Percentiles rank a stretch among this genome's conserved stretches.
Evolutionary conservation across 2,113 vertebrate species (phyloP).

Genomic region (Mustelus asterias): DNA sequence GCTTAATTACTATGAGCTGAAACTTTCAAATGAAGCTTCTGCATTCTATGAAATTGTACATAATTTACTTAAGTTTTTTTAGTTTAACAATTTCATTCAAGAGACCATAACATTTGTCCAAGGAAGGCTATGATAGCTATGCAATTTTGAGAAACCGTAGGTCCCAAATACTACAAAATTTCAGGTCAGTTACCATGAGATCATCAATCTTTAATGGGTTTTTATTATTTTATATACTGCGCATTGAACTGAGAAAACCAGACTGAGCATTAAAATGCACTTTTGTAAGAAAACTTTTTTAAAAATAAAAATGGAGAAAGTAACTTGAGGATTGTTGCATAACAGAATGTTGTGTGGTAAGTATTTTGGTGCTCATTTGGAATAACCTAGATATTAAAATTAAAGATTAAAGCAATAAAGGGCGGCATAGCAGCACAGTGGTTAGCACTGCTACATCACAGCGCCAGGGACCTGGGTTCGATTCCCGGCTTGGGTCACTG

Average conservation of each 20-base stretch:
- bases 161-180: background rate
- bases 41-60: background rate
- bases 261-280: background rate
- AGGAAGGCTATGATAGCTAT: background rate
- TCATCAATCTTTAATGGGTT: background rate
- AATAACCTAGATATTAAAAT: background rate
- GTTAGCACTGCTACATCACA: too few relatives aligned
- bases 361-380: slow-evolving; percentile 26
- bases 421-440: too few relatives aligned
- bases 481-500: too few relatives aligned
- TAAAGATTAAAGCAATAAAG: too few relatives aligned
- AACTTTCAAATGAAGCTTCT: background rate
- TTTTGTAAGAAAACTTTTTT: background rate
- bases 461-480: too few relatives aligned
- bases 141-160: background rate
- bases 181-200: too few relatives aligned
- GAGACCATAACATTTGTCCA: background rate
- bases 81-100: background rate
- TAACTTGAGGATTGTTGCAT: background rate
- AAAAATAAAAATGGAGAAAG: too few relatives aligned
- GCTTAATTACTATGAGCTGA: background rate
- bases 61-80: background rate
- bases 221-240: background rate
- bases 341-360: background rate
- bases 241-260: background rate